Base-by-base conservation (phyloP, 2,888 invertebrate species). In the Eurytoma adleriae region DNA sequence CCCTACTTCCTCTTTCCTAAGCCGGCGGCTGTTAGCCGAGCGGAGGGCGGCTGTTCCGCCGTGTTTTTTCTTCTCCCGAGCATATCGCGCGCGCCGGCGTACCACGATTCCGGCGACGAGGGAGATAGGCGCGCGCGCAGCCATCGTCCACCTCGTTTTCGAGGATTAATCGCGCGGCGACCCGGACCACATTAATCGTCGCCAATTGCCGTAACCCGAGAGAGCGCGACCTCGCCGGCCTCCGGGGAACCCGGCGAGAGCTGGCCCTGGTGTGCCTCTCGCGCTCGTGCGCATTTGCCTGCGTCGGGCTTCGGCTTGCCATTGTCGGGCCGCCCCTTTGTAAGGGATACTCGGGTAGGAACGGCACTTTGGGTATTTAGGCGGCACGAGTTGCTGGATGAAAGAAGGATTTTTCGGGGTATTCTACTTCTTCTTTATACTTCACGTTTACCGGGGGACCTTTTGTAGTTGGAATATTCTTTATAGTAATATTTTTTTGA, bases 101-200 rank as follows among this genome's bases (percentile, higher is more conserved):
- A 14, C 50, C 4, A 4, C 7, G 4, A 50, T 50, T 50, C 50
- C 4, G 50, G 50, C 16, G 54, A n/a, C 16, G 16, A 54, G 54
- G 54, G 54, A n/a, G 54, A n/a, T 16, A 54, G 13, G 54, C 14
- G 54, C 5, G 5, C 27, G 10, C 59, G 64, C 5, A 18, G 48
- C 18, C 40, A 18, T 40, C 64, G 40, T 16, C 54, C 54, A 12
- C 40, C 64, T 18, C 40, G 18, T 40, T 30, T 64, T 64, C 40
- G 40, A 64, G 64, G 40, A 64, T 64, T 64, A 64, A 64, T 64
- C 64, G 64, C 48, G 12, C 30, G 18, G n/a, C 16, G 18, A 24
- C 59, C n/a, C 40, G 64, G 64, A 40, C 30, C 64, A 12, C 64
- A 64, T 64, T 64, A 64, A 64, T 64, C 64, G 64, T 13, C 64